Conservation (phyloP, 2,888 invertebrate species). For the Altica lythri region DNA sequence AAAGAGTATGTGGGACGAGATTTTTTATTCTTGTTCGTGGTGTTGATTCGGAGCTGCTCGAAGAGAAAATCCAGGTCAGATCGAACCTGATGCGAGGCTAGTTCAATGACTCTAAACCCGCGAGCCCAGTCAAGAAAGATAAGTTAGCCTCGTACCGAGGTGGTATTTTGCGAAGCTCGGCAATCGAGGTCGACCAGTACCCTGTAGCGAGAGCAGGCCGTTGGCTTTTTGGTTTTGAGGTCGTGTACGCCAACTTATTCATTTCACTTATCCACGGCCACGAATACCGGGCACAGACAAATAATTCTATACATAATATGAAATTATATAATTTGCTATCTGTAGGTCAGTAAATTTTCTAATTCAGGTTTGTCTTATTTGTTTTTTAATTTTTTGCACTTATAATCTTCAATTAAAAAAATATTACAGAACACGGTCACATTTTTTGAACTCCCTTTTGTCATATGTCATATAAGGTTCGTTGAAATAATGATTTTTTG, state of each 20-base stretch:
- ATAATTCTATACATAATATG: too few species aligned
- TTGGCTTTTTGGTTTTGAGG: constrained; percentile 58
- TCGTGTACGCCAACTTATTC: constrained; percentile 50
- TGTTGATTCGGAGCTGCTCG: background rate
- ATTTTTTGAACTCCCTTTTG: too few species aligned
- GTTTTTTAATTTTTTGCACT: too few species aligned
- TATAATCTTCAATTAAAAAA: too few species aligned
- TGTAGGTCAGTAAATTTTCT: too few species aligned
- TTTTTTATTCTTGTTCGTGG: constrained; percentile 17
- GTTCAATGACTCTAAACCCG: constrained; percentile 45
- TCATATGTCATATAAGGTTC: too few species aligned
- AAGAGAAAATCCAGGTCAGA: constrained; percentile 48
- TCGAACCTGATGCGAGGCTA: constrained; percentile 45
- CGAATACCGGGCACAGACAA: constrained; percentile 23
- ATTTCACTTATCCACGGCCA: constrained; percentile 45
- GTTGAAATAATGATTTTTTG: too few species aligned
- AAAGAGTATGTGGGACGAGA: constrained; percentile 34
- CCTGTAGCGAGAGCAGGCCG: constrained; percentile 53
- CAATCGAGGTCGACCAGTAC: constrained; percentile 52
- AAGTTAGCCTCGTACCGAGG: constrained; percentile 44
- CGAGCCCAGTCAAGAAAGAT: constrained; percentile 32
- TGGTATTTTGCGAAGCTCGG: constrained; percentile 42
- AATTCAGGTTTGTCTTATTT: too few species aligned
- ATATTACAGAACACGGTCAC: too few species aligned
- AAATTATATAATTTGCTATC: too few species aligned